phyloP scores from a whole-genome alignment of 2,113 vertebrate genomes.

The crab-eating macaque (Macaca fascicularis) region T2T-MFA8v1.1 NC_088375.1:199182001-199182500 shows the following conservation, averaged over 20 bases:
- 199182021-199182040: neutral
- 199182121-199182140: neutral
- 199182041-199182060: neutral
- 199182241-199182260: neutral
- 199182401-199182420: neutral
- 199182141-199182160: neutral
- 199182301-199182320: neutral
- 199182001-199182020: constrained; percentile 27
- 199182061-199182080: neutral
- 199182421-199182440: neutral
- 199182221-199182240: neutral
- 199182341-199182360: neutral
- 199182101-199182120: neutral
- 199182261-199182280: neutral
- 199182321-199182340: neutral
- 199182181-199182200: neutral
- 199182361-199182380: neutral
- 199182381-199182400: neutral
- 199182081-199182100: neutral
- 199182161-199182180: neutral
- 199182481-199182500: neutral
- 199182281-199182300: neutral
- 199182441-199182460: neutral
- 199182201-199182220: neutral
- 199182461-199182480: neutral